Evolutionary conservation across 2,888 invertebrate species (phyloP).

Genomic region (Polydrusus cervinus): DNA sequence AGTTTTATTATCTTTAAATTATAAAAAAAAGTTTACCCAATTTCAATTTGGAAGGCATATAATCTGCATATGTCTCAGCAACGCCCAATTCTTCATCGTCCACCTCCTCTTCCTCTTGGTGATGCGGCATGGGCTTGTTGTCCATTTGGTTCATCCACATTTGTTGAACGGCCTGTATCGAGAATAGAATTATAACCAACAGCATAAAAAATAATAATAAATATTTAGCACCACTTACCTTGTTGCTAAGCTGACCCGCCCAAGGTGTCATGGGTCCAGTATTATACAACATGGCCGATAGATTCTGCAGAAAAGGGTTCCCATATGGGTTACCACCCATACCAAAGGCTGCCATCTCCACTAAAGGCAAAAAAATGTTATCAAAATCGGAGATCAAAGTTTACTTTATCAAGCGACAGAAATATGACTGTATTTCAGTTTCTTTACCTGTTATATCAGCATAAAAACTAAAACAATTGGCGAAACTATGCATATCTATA

Average conservation of each 20-base stretch:
- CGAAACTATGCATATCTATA: no score
- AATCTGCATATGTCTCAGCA: constrained; percentile 98
- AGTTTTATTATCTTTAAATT: no score
- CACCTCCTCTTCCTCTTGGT: constrained; percentile 73
- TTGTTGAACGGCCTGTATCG: constrained; percentile 74
- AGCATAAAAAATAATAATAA: neutral
- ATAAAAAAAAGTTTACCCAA: no score
- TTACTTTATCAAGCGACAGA: neutral
- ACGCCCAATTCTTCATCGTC: constrained; percentile 98
- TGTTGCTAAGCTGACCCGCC: constrained; percentile 69
- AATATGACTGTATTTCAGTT: neutral
- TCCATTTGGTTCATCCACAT: constrained; percentile 75
- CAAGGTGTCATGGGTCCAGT: constrained; percentile 64
- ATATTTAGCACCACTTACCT: constrained; percentile 32
- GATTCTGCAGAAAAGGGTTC: constrained; percentile 68
- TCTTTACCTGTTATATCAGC: neutral
- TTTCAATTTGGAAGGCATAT: constrained; percentile 97
- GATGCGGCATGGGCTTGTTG: constrained; percentile 64
- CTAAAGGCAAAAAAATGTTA: constrained; percentile 67
- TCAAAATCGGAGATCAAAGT: neutral
- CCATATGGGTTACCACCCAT: constrained; percentile 68
- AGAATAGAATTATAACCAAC: constrained; percentile 6
- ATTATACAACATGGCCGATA: constrained; percentile 66
- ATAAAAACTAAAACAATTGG: no score
- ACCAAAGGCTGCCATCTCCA: constrained; percentile 79